Base-by-base conservation (phyloP, 2,888 invertebrate species). In the Agrotis exclamationis region DNA sequence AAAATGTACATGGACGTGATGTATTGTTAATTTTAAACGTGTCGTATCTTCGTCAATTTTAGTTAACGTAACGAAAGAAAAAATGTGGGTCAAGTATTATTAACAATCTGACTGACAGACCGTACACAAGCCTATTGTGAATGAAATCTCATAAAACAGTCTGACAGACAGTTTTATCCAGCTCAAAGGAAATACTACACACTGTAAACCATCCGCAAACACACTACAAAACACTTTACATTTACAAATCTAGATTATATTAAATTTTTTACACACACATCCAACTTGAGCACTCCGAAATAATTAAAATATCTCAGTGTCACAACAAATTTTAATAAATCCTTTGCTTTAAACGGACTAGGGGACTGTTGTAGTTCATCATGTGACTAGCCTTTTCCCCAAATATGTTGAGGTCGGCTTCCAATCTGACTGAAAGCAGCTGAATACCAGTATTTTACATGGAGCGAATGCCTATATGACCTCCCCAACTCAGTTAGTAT, bases 281-380 rank as follows among this genome's bases (percentile, higher is more conserved):
- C 13, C 51, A 80, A 70, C 68, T 65, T 47, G 18, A 18, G 24
- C 66, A 56, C 65, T 58, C 63, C 16, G 33, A 73, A 65, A 75
- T 65, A 75, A 79, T 82, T 79, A 80, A 82, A 82, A 74, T 62
- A 70, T 58, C 64, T 74, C 44, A 62, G 54, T 28, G 33, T 22
- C 60, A 65, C 59, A 68, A 83, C 68, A 75, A 69, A 80, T 71
- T 82, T 80, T 71, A 72, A 77, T 82, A 82, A 80, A 82, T 77
- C 71, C 59, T 54, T 11, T 28, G 51, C n/a, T 39, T 9, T 11
- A 39, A 39, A 39, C 39, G 18, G 58, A 39, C 39, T 59, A 60
- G 68, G 59, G 45, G 63, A 77, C 64, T 45, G 16, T n/a, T 70
- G 60, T 51, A 76, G 81, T 77, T 9, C 11, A 39, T 39, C 9